Evolutionary conservation across 2,888 invertebrate genomes (phyloP), one percentile per base, ranked within the genome.

Genomic region (Saturnia pavonia): DNA sequence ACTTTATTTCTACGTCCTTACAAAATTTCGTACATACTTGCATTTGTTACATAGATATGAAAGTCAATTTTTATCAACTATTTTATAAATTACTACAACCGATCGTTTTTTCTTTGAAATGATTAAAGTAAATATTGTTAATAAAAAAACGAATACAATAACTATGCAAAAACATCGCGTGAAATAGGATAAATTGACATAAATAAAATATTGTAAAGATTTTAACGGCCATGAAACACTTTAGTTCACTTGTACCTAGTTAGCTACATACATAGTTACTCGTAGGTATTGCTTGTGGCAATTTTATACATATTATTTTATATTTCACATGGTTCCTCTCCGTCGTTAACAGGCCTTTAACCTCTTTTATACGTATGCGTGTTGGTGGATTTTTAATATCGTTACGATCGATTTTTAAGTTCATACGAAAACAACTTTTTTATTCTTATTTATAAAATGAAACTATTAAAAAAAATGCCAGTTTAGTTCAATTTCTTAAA

Each of bases 211-310:
- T 25, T 22, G n/a, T 54, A 54, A n/a, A 51, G 54, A 27, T 1
- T 60, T 14, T 27, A 60, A 27, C 27, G 57, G 14, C 57, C 57
- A 60, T 60, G 57, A 60, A 60, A 60, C 57, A 54, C 54, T 54
- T 54, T 9, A 19, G 57, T 27, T 60, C 11, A 27, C 57, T 60
- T 60, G 14, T 25, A n/a, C n/a, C n/a, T n/a, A 60, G 57, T 60
- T 60, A 27, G 9, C 25, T 60, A 60, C 12, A 60, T 14, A n/a
- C n/a, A n/a, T n/a, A n/a, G n/a, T n/a, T n/a, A n/a, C n/a, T n/a
- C n/a, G n/a, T n/a, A 27, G 27, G 11, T 54, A 22, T 54, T 27
- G 27, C 57, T 60, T 25, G 57, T 60, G 25, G 14, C 25, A 27
- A 14, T 27, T 60, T 60, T 25, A 25, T 54, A 22, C 0, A 27